A percentile compares a stretch with the other conserved stretches of the same genome.
Conservation (phyloP, 2,113 vertebrate genomes). For the Embiotoca jacksoni region DNA sequence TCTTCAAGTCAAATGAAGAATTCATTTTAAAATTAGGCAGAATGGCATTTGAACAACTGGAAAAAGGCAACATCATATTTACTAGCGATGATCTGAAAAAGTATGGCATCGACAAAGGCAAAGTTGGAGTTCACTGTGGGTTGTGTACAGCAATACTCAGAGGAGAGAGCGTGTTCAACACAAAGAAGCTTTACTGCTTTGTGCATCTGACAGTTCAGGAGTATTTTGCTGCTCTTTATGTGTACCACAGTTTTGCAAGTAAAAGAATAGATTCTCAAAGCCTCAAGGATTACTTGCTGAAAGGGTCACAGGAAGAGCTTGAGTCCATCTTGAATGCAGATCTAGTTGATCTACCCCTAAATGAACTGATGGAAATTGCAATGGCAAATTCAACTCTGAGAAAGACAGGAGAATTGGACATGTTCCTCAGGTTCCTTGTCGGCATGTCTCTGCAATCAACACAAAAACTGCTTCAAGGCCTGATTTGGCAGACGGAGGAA, state of each 20-base stretch:
- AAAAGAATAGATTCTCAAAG: no score
- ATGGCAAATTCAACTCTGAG: not conserved
- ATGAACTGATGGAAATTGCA: conserved; percentile 23
- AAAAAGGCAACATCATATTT: conserved; percentile 33
- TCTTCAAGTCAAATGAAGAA: conserved; percentile 29
- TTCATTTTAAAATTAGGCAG: conserved; percentile 44
- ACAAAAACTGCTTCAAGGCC: not conserved
- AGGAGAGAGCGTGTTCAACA: not conserved
- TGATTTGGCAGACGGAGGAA: conserved; percentile 26
- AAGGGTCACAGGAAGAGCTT: no score
- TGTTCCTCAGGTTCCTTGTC: conserved; percentile 56
- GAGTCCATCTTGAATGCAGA: no score
- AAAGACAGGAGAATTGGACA: conserved; percentile 24
- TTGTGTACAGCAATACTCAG: conserved; percentile 52
- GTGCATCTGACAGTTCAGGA: conserved; percentile 58
- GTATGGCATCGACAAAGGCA: conserved; percentile 2
- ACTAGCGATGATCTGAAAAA: not conserved
- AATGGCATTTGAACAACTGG: conserved; percentile 51
- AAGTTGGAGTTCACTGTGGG: conserved; percentile 37
- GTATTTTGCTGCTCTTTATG: conserved; percentile 58
- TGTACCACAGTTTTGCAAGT: conserved; percentile 35
- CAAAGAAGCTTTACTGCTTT: conserved; percentile 46
- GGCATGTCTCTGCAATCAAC: no score
- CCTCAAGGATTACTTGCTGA: no score
- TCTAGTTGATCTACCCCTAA: no score